These are phyloP conservation scores for Ips typographus DNA, from an alignment of 1,140 invertebrate species.

Conservation along the genomic window DNA sequence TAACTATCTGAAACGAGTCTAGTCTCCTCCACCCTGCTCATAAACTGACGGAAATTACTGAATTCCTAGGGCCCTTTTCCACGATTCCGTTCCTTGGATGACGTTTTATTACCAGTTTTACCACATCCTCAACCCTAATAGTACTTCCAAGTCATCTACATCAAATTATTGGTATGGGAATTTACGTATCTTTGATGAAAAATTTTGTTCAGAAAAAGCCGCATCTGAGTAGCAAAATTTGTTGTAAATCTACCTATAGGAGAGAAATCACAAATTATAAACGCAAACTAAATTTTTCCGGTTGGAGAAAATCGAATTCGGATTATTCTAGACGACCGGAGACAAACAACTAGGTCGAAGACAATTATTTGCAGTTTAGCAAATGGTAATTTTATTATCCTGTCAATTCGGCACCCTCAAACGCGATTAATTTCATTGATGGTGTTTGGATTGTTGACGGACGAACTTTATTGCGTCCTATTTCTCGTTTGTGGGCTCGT, in stretches of 20 bases:
- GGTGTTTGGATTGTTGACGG: slow-evolving; percentile 23
- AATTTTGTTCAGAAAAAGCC: too few species aligned
- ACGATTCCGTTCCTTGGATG: slow-evolving; percentile 30
- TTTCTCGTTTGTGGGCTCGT: slow-evolving; percentile 8
- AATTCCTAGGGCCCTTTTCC: slow-evolving; percentile 35
- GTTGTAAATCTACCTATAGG: too few species aligned
- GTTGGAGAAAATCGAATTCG: background rate
- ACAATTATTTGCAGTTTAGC: slow-evolving; percentile 13
- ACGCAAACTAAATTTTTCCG: too few species aligned
- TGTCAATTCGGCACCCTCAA: slow-evolving; percentile 25
- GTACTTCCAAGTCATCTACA: too few species aligned
- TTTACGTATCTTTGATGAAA: too few species aligned
- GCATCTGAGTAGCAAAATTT: too few species aligned
- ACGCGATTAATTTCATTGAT: slow-evolving; percentile 27
- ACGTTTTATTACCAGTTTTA: slow-evolving; percentile 37
- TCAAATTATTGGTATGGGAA: too few species aligned
- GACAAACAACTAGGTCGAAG: background rate
- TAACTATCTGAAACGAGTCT: background rate
- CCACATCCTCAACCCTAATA: slow-evolving; percentile 18
- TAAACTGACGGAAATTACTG: slow-evolving; percentile 40
- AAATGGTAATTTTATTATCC: slow-evolving; percentile 32
- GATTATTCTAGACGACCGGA: background rate
- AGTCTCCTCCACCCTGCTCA: slow-evolving; percentile 32
- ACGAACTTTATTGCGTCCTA: slow-evolving; percentile 14
- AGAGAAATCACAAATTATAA: too few species aligned